Base-by-base conservation (phyloP, 30 jellyfish, hydroid and myxozoan genomes). In the Chrysaora quinquecirrha region DNA sequence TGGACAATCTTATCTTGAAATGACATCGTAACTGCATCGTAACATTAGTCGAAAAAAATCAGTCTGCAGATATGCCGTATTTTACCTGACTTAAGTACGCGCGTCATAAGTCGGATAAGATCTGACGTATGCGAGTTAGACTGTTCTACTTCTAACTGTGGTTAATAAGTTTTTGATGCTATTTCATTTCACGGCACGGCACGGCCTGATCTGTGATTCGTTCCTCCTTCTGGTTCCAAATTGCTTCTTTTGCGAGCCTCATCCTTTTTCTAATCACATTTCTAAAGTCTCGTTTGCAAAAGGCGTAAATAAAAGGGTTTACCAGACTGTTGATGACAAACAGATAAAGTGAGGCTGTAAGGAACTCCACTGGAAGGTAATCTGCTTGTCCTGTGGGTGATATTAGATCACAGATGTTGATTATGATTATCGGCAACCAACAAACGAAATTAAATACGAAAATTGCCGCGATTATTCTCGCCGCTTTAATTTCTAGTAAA, bases 381-480 rank as follows among this genome's bases (percentile, higher is more conserved):
- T n/a, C 67, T 1, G 82, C 96, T 27, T 30, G 66, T 2, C 96
- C 96, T 2, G 23, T 24, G 1, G 91, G 71, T 9, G 86, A 30
- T 10, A 73, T 38, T 23, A 83, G 88, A 21, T 75, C 84, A 29
- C 90, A 76, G 38, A 87, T 48, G 46, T 87, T 87, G 64, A 87
- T 87, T 47, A 76, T 43, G 34, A 87, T 87, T 18, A 87, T 66
- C 12, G 96, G 96, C 21, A 87, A 76, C 96, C 96, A 87, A 74
- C 96, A 87, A 28, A 87, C 19, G 48, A 84, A 71, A 70, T 87
- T 87, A 30, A 78, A 34, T 6, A 64, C 29, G 79, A 87, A 87
- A 4, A 87, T 78, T 19, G 33, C 25, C 6, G 92, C 96, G 1
- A 87, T 87, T n/a, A 73, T 66, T 78, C 52, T 76, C 10, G 90